Conservation (phyloP, 2,797 vertebrate genomes). For the Danio albolineatus region DNA sequence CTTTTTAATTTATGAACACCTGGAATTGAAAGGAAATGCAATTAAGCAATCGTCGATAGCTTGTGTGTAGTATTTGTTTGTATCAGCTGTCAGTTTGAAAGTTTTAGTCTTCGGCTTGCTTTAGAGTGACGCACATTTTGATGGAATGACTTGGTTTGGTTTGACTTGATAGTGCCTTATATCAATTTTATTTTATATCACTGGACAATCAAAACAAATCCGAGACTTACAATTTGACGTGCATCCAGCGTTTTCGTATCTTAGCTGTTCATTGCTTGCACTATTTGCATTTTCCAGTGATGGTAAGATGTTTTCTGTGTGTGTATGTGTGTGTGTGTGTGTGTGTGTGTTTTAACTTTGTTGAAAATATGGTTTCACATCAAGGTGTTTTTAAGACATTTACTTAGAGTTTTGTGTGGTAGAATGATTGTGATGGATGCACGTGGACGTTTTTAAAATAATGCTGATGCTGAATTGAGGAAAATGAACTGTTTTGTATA, state of each 20-base stretch:
- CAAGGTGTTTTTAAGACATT: slow-evolving; percentile 18
- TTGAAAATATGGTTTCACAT: background rate
- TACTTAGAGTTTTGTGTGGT: slow-evolving; percentile 14
- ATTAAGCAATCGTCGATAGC: slow-evolving; percentile 20
- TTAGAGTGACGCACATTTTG: background rate
- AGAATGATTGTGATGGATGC: slow-evolving; percentile 17
- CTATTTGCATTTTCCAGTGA: slow-evolving; percentile 6
- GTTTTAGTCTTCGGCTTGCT: background rate
- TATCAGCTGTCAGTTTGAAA: slow-evolving; percentile 21
- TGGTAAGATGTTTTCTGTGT: background rate
- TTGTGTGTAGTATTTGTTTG: slow-evolving; percentile 5
- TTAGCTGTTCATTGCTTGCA: slow-evolving; percentile 31
- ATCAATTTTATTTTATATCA: background rate
- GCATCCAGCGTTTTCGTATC: background rate
- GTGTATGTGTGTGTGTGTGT: too few relatives aligned
- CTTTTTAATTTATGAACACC: slow-evolving; percentile 10
- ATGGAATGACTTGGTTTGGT: slow-evolving; percentile 12
- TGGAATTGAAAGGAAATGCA: slow-evolving; percentile 12
- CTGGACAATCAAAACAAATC: background rate
- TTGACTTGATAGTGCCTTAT: slow-evolving; percentile 30
- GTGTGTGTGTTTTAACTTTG: background rate
- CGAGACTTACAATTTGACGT: background rate
- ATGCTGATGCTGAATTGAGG: background rate
- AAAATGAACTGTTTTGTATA: slow-evolving; percentile 35
- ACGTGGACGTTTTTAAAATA: slow-evolving; percentile 6